Evolutionary conservation across 1,140 invertebrate genomes (phyloP).

Genomic region (Xylocopa sonorina): DNA sequence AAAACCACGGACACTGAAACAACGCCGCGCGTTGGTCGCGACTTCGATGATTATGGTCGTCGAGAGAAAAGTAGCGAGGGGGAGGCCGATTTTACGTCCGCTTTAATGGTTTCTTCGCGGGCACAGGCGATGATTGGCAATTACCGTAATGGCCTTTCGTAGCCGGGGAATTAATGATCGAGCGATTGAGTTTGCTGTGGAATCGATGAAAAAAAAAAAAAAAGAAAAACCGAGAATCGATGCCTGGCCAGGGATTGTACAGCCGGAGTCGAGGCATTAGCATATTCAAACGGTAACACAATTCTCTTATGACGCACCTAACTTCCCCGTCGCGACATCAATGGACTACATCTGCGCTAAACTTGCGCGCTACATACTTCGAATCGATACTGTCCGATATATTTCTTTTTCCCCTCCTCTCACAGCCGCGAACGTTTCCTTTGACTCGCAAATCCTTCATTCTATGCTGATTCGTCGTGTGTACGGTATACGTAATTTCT

Average conservation of each 20-base stretch:
- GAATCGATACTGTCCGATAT: background rate
- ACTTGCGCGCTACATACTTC: background rate
- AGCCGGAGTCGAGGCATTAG: background rate
- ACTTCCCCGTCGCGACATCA: too few species aligned
- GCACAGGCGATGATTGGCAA: background rate
- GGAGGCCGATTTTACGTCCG: background rate
- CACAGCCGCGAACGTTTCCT: background rate
- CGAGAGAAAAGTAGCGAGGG: background rate
- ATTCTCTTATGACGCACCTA: too few species aligned
- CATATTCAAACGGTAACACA: conserved; percentile 4
- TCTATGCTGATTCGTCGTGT: too few species aligned
- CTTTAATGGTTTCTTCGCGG: background rate
- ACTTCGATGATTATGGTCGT: background rate
- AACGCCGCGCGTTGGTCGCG: background rate
- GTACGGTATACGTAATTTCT: too few species aligned
- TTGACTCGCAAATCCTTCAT: background rate
- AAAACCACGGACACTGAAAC: background rate
- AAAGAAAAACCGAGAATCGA: too few species aligned
- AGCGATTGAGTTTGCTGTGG: background rate
- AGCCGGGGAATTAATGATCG: background rate
- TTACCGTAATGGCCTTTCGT: background rate
- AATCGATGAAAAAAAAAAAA: background rate
- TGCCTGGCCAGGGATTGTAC: background rate
- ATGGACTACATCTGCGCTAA: background rate
- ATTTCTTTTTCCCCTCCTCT: too few species aligned